Evolutionary conservation across 2,113 vertebrate genomes (phyloP), one percentile per base, ranked within the genome.

Genomic region (Entelurus aequoreus): DNA sequence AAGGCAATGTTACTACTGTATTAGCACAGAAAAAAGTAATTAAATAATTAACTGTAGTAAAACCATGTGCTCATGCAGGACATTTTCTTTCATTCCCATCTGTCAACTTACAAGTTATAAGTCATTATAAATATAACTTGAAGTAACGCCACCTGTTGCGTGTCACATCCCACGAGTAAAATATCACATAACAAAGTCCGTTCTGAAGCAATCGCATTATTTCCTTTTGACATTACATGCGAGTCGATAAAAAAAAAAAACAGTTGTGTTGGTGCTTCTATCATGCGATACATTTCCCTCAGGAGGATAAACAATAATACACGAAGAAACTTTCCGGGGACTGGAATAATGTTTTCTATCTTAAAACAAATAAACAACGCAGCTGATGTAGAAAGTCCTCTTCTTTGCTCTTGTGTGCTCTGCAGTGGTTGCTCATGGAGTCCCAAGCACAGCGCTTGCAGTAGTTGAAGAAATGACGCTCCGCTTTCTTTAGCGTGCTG

Each of bases 381-480:
- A 92, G 83, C 13, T 88, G 88, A 64, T 72, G 84, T 0, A 90
- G 72, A 64, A 92, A 90, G 66, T 86, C 83, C 6, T 87, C 85
- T 15, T 81, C 84, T 66, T 80, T 90, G 71, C 63, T 83, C 48
- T 58, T 81, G 69, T 72, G 74, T 8, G 54, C 56, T 8, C 49
- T 69, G 71, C 72, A 84, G 5, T 2, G 76, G 0, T 67, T 55
- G 6, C 69, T 86, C 68, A 88, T 67, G 15, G 79, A 84, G 67
- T 80, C 88, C 79, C 86, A 84, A 1, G 87, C 72, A 42, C 80
- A 86, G 13, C 85, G 71, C 59, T 87, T 90, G 77, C 89, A 91
- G 87, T 92, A 92, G 79, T 90, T 86, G 72, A 87, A 90, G 77
- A 92, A 87, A 62, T 83, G 88, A 40, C 80, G 68, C 83, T 92